Evolutionary conservation across 2,888 invertebrate genomes (phyloP).

Genomic region (Plebejus argus): DNA sequence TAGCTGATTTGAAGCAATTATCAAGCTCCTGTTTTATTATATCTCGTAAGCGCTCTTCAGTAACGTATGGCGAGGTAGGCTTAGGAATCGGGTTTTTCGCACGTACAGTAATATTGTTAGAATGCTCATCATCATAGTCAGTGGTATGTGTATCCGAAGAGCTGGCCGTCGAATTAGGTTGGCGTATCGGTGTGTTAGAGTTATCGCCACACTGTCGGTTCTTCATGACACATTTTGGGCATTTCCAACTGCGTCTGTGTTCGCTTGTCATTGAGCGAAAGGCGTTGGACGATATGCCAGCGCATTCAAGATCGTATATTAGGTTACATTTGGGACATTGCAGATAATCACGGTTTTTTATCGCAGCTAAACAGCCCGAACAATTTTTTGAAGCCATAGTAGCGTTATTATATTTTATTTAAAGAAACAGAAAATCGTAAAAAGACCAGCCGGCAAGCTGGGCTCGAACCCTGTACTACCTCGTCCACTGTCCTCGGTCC

Average conservation of each 20-base stretch:
- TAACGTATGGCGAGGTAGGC: background rate
- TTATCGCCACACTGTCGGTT: background rate
- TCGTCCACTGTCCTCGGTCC: too few relatives aligned
- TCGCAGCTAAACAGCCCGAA: background rate
- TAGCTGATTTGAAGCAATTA: too few relatives aligned
- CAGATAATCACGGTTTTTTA: background rate
- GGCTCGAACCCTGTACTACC: background rate
- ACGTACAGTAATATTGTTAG: background rate
- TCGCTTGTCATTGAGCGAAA: background rate
- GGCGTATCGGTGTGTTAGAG: background rate
- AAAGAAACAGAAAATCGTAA: too few relatives aligned
- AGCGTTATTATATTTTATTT: background rate
- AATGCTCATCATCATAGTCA: background rate
- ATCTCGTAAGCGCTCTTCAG: background rate
- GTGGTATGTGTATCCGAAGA: background rate
- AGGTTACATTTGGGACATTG: background rate
- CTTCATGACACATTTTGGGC: background rate
- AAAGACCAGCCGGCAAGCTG: background rate
- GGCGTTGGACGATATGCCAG: background rate
- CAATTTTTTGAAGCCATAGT: background rate
- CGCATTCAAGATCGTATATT: background rate
- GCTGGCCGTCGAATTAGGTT: background rate
- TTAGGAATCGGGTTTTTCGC: background rate
- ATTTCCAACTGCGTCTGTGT: background rate
- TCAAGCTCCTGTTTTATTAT: background rate